Evolutionary conservation across 2,888 invertebrate species (phyloP), one percentile per base, ranked within the genome.

Genomic region (Agapostemon virescens): DNA sequence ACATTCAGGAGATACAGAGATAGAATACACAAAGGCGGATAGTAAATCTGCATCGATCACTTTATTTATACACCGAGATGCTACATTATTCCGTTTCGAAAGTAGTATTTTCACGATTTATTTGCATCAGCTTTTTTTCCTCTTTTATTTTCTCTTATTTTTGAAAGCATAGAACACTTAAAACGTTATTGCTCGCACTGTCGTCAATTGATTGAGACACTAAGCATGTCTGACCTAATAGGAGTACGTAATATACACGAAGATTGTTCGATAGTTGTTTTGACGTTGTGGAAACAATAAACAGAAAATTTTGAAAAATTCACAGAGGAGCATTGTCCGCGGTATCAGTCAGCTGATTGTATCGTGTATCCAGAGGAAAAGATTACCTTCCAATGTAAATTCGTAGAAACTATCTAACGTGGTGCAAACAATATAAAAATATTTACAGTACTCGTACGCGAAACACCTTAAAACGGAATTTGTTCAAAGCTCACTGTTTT

Each of bases 1-100:
- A 33, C 20, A n/a, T 63, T 63, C 33, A 63, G 63, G 63, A 36
- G 36, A 63, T 63, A 9, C 13, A 36, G 33, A 63, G n/a, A 36
- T 33, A 11, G 63, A 63, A 36, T 63, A 63, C 26, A 64, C 26
- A 69, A 38, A 71, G 66, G 77, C 33, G 49, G 69, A 58, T 55
- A 69, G 64, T 77, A 82, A 82, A 76, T 85, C 81, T 82, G 86
- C 79, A 89, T 88, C 84, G 73, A 83, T 86, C 81, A 82, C 79
- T 86, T 90, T 90, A 89, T 89, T 89, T 90, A 88, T 84, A 89
- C 87, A 89, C 78, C 85, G 86, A 88, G 84, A 88, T 83, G 87
- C 83, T 89, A 90, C 89, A 90, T 81, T 87, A 82, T 79, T 81
- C 77, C 79, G 67, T 78, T 78, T 78, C 52, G 82, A 85, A 84